Evolutionary conservation across 2,888 invertebrate species (phyloP).

Genomic region (Dryobotodes eremita): DNA sequence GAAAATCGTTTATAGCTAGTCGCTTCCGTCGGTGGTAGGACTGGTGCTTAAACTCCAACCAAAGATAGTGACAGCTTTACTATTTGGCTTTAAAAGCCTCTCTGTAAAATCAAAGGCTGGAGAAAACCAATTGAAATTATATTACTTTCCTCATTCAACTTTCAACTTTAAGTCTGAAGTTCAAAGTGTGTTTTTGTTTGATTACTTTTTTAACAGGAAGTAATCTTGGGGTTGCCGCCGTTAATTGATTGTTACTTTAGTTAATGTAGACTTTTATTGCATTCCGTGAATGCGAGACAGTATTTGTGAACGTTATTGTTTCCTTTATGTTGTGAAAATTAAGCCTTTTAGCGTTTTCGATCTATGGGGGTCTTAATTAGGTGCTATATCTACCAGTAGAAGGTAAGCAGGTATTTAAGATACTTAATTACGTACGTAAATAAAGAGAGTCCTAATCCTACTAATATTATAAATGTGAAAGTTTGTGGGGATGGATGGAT

Average conservation of each 20-base stretch:
- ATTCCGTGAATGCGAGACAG: slow-evolving; percentile 45
- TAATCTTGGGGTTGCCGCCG: slow-evolving; percentile 71
- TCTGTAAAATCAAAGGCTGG: slow-evolving; percentile 52
- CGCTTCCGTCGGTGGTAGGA: not conserved
- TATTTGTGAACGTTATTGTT: slow-evolving; percentile 61
- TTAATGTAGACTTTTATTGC: slow-evolving; percentile 75
- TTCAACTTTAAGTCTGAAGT: slow-evolving; percentile 32
- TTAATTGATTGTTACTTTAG: slow-evolving; percentile 82
- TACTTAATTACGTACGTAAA: not conserved
- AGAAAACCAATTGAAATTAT: slow-evolving; percentile 58
- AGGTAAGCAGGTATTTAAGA: not conserved
- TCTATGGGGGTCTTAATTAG: slow-evolving; percentile 29
- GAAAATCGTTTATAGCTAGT: not conserved
- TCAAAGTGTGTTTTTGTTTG: slow-evolving; percentile 37
- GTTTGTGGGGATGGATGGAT: too few species aligned
- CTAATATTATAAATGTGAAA: too few species aligned
- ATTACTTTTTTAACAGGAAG: slow-evolving; percentile 45
- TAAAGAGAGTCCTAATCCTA: too few species aligned
- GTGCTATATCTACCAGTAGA: not conserved
- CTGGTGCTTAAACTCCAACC: slow-evolving; percentile 26
- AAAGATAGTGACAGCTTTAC: slow-evolving; percentile 50
- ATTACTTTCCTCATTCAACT: slow-evolving; percentile 13
- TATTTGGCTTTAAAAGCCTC: slow-evolving; percentile 51
- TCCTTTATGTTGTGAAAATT: slow-evolving; percentile 59
- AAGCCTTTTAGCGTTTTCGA: slow-evolving; percentile 43